Evolutionary conservation across 2,888 invertebrate species (phyloP).

Genomic region (Cephus nigrinus): DNA sequence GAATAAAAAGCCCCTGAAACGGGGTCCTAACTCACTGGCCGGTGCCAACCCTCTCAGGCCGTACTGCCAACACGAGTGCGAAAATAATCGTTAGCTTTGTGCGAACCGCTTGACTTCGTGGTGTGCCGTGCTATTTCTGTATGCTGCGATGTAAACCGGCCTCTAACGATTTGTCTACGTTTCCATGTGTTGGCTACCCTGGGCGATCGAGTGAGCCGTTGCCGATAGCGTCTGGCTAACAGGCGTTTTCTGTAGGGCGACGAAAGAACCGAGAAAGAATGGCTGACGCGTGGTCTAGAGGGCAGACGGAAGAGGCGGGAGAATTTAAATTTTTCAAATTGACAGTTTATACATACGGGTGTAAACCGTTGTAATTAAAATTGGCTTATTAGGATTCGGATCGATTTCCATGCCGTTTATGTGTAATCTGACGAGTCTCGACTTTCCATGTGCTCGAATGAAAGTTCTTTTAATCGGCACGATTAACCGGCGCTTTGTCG

Average conservation of each 20-base stretch:
- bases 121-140: background rate
- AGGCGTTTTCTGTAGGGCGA: background rate
- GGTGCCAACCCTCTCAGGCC: conserved; percentile 1
- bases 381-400: background rate
- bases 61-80: conserved; percentile 36
- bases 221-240: background rate
- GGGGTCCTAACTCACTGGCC: conserved; percentile 40
- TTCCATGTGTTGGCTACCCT: background rate
- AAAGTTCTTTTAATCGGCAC: background rate
- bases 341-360: background rate
- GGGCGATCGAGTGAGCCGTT: background rate
- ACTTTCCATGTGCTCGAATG: background rate
- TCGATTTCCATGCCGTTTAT: background rate
- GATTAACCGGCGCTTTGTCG: background rate
- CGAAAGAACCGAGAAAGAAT: background rate
- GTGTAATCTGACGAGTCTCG: background rate
- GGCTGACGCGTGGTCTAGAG: background rate
- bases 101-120: conserved; percentile 33
- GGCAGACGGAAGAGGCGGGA: background rate
- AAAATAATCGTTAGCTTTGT: conserved; percentile 57
- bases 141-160: background rate
- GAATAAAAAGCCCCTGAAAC: conserved; percentile 31
- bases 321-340: background rate
- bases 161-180: conserved; percentile 4
- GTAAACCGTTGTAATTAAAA: background rate